Evolutionary conservation across 1,140 invertebrate species (phyloP).

Genomic region (Dendrolimus kikuchii): DNA sequence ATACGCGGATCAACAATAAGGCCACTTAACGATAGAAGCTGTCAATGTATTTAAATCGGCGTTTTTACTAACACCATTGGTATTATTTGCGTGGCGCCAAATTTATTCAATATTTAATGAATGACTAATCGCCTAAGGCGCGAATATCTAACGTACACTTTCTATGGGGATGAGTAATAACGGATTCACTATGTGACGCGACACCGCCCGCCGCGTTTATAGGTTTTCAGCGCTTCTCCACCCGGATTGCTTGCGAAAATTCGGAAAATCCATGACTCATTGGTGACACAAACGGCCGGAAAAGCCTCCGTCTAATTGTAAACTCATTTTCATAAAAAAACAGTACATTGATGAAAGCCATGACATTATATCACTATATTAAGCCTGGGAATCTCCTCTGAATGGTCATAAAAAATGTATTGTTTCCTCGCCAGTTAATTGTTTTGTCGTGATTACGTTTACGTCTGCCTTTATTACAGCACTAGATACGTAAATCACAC

Average conservation of each 20-base stretch:
- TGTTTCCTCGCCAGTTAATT: conserved; percentile 8
- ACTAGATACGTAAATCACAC: conserved; percentile 1
- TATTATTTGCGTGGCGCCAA: conserved; percentile 12
- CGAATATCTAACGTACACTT: conserved; percentile 28
- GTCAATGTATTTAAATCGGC: too few species aligned
- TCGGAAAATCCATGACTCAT: conserved; percentile 63
- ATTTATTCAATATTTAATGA: conserved; percentile 16
- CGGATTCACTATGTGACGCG: conserved; percentile 29
- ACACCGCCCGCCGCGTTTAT: conserved; percentile 39
- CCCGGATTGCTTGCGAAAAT: conserved; percentile 37
- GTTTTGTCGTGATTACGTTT: background rate
- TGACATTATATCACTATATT: conserved; percentile 49
- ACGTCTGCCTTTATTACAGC: background rate
- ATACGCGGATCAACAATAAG: too few species aligned
- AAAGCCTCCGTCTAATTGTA: conserved; percentile 37
- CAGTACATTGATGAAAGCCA: conserved; percentile 49
- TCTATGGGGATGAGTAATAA: conserved; percentile 50
- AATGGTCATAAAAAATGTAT: conserved; percentile 5
- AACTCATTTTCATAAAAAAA: conserved; percentile 47
- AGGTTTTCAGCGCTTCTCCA: conserved; percentile 40
- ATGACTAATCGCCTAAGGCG: conserved; percentile 26
- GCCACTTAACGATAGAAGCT: too few species aligned
- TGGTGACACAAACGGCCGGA: conserved; percentile 40
- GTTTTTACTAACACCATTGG: background rate
- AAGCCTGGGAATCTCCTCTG: conserved; percentile 42